Conservation (phyloP, 2,113 vertebrate genomes). For the Enhydra lutris region DNA sequence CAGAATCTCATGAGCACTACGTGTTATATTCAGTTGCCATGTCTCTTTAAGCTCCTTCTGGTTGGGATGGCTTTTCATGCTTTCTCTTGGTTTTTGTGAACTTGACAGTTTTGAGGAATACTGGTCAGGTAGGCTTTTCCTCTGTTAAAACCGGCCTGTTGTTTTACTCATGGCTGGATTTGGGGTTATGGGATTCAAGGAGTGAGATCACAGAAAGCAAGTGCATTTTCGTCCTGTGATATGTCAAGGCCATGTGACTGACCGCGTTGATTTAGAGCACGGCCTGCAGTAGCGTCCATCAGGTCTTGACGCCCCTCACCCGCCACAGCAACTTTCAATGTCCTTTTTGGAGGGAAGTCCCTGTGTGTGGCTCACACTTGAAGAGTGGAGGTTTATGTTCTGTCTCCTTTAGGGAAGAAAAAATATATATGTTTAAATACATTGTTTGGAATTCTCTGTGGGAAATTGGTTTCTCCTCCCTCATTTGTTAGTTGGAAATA, state of each 20-base stretch:
- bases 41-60: too few species aligned
- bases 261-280: too few species aligned
- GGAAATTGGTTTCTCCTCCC: background rate
- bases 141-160: background rate
- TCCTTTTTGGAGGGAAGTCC: background rate
- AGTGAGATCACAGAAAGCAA: background rate
- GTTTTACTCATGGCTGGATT: background rate
- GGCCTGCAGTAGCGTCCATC: fast-evolving
- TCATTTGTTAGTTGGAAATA: background rate
- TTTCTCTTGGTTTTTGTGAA: background rate
- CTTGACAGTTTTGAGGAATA: background rate
- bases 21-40: fast-evolving
- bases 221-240: too few species aligned
- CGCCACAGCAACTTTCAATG: fast-evolving
- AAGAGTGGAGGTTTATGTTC: background rate
- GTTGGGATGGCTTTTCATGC: background rate
- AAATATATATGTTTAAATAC: too few species aligned
- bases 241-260: too few species aligned
- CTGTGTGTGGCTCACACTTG: too few species aligned
- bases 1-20: background rate
- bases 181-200: too few species aligned
- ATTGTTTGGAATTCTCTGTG: background rate
- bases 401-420: background rate
- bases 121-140: background rate
- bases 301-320: background rate